phyloP scores from a whole-genome alignment of 2,888 invertebrate genomes.

The Hetaerina titia region DNA sequence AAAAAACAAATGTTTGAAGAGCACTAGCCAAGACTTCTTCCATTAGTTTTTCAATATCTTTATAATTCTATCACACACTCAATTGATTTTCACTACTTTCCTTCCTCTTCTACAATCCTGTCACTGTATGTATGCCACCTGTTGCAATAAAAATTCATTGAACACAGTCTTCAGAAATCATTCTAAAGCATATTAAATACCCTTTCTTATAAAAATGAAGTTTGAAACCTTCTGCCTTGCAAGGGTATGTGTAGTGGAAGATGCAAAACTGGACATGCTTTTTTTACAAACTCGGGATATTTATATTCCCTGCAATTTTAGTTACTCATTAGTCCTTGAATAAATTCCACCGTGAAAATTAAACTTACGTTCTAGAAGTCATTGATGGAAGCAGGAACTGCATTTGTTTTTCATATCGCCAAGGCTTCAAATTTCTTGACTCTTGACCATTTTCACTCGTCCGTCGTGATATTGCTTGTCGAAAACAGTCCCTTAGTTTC shows the following conservation, averaged over 20 bases:
- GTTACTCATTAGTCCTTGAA: background rate
- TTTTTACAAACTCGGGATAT: background rate
- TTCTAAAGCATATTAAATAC: no score
- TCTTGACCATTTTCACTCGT: background rate
- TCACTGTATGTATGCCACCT: no score
- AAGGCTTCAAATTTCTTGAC: background rate
- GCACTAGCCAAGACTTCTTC: no score
- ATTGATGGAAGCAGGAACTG: constrained; percentile 10
- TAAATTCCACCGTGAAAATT: background rate
- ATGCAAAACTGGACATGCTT: background rate
- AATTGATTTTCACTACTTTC: no score
- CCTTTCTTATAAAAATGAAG: no score
- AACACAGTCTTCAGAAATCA: no score
- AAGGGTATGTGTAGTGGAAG: background rate
- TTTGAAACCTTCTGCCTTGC: background rate
- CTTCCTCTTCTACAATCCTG: no score
- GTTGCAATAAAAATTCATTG: no score
- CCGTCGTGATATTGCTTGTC: background rate
- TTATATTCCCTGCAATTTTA: background rate
- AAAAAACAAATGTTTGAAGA: no score
- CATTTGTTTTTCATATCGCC: background rate
- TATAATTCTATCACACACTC: no score
- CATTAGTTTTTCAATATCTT: no score
- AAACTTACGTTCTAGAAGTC: constrained; percentile 10
- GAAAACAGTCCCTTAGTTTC: background rate